Evolutionary conservation across 2,797 vertebrate species (phyloP), one percentile per base, ranked within the genome.

Genomic region (Furcifer pardalis): DNA sequence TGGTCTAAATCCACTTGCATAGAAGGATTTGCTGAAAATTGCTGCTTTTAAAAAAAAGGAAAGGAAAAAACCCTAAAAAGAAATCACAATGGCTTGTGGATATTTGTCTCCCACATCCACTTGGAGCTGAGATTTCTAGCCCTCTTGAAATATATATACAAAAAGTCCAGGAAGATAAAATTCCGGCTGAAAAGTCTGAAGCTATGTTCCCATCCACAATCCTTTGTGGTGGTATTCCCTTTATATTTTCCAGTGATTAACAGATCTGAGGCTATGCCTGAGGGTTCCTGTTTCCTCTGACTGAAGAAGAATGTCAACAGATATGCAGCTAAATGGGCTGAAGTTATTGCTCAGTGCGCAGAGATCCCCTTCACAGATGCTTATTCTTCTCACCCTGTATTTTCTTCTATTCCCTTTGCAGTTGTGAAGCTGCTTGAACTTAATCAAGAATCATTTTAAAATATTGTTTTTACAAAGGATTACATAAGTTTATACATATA

Each of bases 61-160:
- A 30, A 76, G 30, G 37, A 49, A n/a, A 15, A n/a, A 30, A 25
- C 40, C 56, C n/a, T 81, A 73, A 82, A 81, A 77, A 74, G 52
- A 15, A 62, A 85, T 62, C 85, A 84, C 37, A 12, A 10, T 71
- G 42, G 44, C 84, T 87, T 77, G 37, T 66, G 86, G 79, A 74
- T 88, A 87, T 90, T 83, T 90, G 73, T 66, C 86, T 79, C 52
- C 30, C 2, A 5, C 63, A 56, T 77, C 73, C 77, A 76, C 62
- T 21, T 63, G 80, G 78, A 84, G 79, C 59, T 62, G 62, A 72
- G 65, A 89, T 90, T 75, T 87, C 79, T 74, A 79, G 76, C 75
- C n/a, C 68, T 63, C 75, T 79, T 82, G 49, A 74, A 80, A 84
- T 77, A 56, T 81, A 81, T 37, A 65, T 81, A 81, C 23, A 65